Percentiles rank a stretch among this genome's conserved stretches.
Conservation (phyloP, 2,113 vertebrate species). For the Mus pahari region DNA sequence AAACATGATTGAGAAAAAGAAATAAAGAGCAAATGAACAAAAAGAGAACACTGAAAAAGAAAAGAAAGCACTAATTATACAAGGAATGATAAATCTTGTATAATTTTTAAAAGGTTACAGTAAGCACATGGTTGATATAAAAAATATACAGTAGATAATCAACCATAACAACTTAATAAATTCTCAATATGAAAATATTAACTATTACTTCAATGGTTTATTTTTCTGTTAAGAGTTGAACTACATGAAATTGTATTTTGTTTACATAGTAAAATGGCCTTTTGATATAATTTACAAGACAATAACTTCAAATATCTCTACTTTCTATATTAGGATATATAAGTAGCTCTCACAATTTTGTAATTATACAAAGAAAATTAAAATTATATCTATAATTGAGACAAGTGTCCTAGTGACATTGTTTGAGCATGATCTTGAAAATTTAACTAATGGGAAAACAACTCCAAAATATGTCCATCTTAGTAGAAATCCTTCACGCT, state of each 20-base stretch:
- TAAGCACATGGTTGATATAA: background rate
- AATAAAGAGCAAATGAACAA: background rate
- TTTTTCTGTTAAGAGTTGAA: background rate
- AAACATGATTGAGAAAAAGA: background rate
- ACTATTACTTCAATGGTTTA: background rate
- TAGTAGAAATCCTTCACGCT: background rate
- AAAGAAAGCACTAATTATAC: background rate
- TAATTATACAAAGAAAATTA: background rate
- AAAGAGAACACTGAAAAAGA: background rate
- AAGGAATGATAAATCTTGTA: background rate
- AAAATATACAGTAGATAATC: background rate
- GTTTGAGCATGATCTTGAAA: background rate
- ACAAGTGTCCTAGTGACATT: background rate
- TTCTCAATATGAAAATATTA: slow-evolving; percentile 33
- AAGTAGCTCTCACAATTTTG: background rate
- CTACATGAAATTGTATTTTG: background rate
- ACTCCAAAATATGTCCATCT: background rate
- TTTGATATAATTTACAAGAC: background rate
- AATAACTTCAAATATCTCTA: background rate
- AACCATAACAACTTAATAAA: background rate
- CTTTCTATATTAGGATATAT: background rate
- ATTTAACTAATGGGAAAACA: background rate
- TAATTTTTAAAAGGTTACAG: background rate
- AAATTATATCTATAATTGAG: background rate
- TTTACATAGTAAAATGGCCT: background rate